Evolutionary conservation across 2,888 invertebrate species (phyloP).

Genomic region (Xestobium rufovillosum): DNA sequence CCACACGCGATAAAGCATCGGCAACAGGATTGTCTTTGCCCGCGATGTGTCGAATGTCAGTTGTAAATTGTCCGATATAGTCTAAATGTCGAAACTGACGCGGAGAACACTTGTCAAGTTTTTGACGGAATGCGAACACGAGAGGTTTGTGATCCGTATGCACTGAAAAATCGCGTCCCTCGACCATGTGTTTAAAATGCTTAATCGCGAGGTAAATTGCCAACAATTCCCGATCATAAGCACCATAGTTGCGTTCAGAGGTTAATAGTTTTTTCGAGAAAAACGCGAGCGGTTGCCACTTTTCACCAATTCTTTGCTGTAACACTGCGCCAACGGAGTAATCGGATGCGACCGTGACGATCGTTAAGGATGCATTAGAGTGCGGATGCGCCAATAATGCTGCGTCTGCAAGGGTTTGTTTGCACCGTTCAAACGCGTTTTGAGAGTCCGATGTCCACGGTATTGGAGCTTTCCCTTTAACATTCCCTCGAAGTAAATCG

Average conservation of each 20-base stretch:
- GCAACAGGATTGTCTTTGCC: too few relatives aligned
- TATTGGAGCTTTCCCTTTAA: slow-evolving; percentile 6
- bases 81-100: too few relatives aligned
- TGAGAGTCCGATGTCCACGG: slow-evolving; percentile 9
- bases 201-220: too few relatives aligned
- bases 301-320: slow-evolving; percentile 18
- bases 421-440: slow-evolving; percentile 8
- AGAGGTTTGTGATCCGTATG: too few relatives aligned
- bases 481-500: not conserved
- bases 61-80: slow-evolving; percentile 34
- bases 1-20: slow-evolving; percentile 31
- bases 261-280: slow-evolving; percentile 23
- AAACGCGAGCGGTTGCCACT: slow-evolving; percentile 25
- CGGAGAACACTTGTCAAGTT: too few relatives aligned
- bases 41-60: slow-evolving; percentile 29
- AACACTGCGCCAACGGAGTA: slow-evolving; percentile 25
- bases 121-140: too few relatives aligned
- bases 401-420: slow-evolving; percentile 7
- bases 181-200: too few relatives aligned
- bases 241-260: slow-evolving; percentile 12
- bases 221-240: slow-evolving; percentile 18
- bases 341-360: slow-evolving; percentile 24
- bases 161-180: too few relatives aligned
- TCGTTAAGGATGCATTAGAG: slow-evolving; percentile 4
- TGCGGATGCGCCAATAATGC: slow-evolving; percentile 12